phyloP scores from a whole-genome alignment of 2,797 vertebrate species.

The Microctenopoma steveboyesi region DNA sequence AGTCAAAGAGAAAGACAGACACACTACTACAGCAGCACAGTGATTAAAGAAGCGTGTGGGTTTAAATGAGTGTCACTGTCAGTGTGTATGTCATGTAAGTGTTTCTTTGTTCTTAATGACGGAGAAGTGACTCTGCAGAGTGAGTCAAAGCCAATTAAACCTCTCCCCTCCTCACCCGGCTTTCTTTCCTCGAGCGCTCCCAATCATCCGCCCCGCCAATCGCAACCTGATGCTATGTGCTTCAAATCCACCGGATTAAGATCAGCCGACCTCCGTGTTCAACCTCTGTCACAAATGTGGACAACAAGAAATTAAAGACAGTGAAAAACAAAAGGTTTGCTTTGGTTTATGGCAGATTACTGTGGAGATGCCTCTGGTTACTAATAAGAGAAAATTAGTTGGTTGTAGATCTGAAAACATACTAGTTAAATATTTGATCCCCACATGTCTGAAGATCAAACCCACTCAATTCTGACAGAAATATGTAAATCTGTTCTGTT shows the following conservation, averaged over 20 bases:
- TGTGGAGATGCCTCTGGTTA: not conserved
- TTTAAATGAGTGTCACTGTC: constrained; percentile 36
- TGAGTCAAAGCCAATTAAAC: constrained; percentile 60
- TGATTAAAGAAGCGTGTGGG: constrained; percentile 22
- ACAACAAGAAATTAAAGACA: not conserved
- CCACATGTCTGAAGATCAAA: constrained; percentile 22
- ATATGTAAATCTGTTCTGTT: constrained; percentile 60
- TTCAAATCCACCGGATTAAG: constrained; percentile 2
- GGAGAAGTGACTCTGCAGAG: constrained; percentile 51
- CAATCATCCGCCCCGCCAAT: constrained; percentile 34
- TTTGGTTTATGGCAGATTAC: not conserved
- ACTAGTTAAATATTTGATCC: constrained; percentile 18
- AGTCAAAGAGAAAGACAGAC: constrained; percentile 22
- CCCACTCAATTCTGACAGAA: constrained; percentile 34
- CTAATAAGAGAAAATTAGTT: constrained; percentile 11
- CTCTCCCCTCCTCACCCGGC: constrained; percentile 12
- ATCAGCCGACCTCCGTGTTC: constrained; percentile 4
- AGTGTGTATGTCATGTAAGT: constrained; percentile 33
- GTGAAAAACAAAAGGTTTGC: not conserved
- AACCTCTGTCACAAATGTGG: not conserved
- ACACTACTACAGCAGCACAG: constrained; percentile 1
- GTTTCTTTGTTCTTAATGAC: constrained; percentile 52
- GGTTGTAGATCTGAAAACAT: not conserved
- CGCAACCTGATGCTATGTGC: constrained; percentile 9
- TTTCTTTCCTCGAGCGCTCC: constrained; percentile 24